phyloP scores from a whole-genome alignment of 2,113 vertebrate genomes.

The Podarcis cretensis region DNA sequence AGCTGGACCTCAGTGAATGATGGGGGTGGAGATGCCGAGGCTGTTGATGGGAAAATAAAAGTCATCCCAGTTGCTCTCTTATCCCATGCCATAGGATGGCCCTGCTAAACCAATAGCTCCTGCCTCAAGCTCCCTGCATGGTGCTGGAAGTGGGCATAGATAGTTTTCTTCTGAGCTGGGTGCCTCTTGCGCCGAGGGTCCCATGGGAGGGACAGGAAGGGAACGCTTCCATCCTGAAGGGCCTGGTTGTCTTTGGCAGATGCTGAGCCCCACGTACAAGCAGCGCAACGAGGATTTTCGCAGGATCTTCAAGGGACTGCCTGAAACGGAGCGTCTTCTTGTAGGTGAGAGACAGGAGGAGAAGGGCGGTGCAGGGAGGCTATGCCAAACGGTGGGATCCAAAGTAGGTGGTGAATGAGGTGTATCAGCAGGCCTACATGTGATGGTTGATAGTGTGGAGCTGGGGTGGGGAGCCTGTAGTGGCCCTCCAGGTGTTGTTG shows the following conservation, averaged over 20 bases:
- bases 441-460: background rate
- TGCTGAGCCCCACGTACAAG: slow-evolving; percentile 92
- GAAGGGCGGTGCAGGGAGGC: background rate
- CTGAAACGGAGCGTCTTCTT: slow-evolving; percentile 88
- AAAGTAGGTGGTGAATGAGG: background rate
- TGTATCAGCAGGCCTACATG: background rate
- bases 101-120: background rate
- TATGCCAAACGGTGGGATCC: background rate
- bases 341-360: slow-evolving; percentile 81
- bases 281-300: slow-evolving; percentile 92
- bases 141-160: background rate
- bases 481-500: background rate
- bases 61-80: background rate
- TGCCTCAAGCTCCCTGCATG: background rate
- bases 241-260: slow-evolving; percentile 66
- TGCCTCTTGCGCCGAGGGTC: background rate
- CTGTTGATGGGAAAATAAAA: background rate
- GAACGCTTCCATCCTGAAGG: background rate
- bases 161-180: too few species aligned
- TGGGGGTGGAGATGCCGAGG: background rate
- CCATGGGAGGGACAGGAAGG: background rate
- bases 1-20: background rate
- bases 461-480: background rate
- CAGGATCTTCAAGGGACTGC: slow-evolving; percentile 90
- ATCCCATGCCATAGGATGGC: background rate